phyloP scores from a whole-genome alignment of 2,797 vertebrate species.

The Protosalanx chinensis region DNA sequence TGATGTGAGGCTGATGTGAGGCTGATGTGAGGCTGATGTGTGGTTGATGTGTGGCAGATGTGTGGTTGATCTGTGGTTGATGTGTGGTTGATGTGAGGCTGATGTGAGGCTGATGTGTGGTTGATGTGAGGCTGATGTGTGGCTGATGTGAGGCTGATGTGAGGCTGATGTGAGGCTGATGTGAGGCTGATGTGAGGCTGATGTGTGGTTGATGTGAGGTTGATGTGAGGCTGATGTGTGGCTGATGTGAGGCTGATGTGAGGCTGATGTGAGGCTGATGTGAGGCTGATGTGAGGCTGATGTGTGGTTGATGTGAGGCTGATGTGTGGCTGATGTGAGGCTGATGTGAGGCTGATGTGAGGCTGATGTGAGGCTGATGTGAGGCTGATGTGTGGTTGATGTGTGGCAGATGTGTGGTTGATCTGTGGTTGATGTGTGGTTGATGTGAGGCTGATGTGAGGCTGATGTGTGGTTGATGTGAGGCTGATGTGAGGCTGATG shows the following conservation, averaged over 20 bases:
- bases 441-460: background rate
- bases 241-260: background rate
- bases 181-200: constrained; percentile 5
- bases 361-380: background rate
- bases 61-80: too few species aligned
- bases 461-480: constrained; percentile 23
- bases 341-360: constrained; percentile 15
- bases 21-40: constrained; percentile 14
- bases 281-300: constrained; percentile 2
- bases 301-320: too few species aligned
- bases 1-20: constrained; percentile 20
- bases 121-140: too few species aligned
- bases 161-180: too few species aligned
- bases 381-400: constrained; percentile 26
- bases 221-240: too few species aligned
- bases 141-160: background rate
- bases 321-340: constrained; percentile 20
- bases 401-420: too few species aligned
- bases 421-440: constrained; percentile 33
- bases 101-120: too few species aligned
- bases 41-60: background rate
- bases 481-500: constrained; percentile 5
- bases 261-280: too few species aligned
- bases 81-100: constrained; percentile 8
- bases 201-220: too few species aligned